Percentiles rank a stretch among this genome's conserved stretches.
phyloP scores from a whole-genome alignment of 2,888 invertebrate species.

The Tetragonisca angustula region DNA sequence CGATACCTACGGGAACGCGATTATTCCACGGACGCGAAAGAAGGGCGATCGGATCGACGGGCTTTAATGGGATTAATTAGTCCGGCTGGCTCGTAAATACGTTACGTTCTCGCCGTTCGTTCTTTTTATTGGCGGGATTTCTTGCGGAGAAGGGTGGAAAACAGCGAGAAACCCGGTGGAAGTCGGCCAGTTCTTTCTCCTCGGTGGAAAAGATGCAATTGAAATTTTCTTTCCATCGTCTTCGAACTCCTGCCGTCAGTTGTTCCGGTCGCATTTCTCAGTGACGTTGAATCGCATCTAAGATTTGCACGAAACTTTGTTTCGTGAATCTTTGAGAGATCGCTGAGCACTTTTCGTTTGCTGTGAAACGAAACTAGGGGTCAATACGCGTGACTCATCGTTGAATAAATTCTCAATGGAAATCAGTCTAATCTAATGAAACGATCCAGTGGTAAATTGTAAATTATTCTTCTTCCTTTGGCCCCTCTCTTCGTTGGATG shows the following conservation, averaged over 20 bases:
- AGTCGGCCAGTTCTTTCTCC: neutral
- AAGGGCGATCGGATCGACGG: neutral
- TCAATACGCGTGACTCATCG: too few relatives aligned
- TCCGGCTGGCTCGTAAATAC: neutral
- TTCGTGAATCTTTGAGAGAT: too few relatives aligned
- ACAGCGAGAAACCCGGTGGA: neutral
- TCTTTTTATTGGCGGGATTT: neutral
- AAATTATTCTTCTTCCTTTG: neutral
- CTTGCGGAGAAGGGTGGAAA: neutral
- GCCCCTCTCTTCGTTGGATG: neutral
- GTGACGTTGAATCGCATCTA: too few relatives aligned
- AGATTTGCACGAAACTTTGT: too few relatives aligned
- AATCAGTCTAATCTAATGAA: too few relatives aligned
- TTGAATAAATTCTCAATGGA: too few relatives aligned
- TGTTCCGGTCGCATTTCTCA: too few relatives aligned
- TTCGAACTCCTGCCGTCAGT: too few relatives aligned
- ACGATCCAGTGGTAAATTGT: neutral
- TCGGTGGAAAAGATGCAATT: too few relatives aligned
- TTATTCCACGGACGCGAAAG: constrained; percentile 11
- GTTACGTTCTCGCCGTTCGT: neutral
- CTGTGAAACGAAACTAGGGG: too few relatives aligned
- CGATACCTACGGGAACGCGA: constrained; percentile 1
- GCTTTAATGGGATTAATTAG: constrained; percentile 30
- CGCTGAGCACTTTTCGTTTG: too few relatives aligned
- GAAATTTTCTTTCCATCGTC: too few relatives aligned